A percentile compares a stretch with the other conserved stretches of the same genome.
Conservation (phyloP, 2,113 vertebrate genomes). For the Leptocoma aspasia region DNA sequence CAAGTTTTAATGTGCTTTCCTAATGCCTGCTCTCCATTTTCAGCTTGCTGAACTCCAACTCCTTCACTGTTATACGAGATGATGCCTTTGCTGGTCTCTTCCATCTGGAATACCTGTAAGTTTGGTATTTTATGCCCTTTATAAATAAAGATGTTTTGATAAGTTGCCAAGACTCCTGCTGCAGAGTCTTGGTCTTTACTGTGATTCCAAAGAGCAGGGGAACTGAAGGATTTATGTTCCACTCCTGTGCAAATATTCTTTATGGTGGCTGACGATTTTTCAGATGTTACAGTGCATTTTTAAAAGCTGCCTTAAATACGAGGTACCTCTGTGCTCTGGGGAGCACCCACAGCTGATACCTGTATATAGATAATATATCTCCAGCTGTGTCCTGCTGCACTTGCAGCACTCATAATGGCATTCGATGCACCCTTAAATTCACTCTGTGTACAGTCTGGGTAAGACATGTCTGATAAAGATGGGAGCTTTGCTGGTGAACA, state of each 20-base stretch:
- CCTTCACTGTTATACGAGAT: slow-evolving; percentile 89
- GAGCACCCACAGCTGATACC: neutral
- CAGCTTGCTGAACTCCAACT: slow-evolving; percentile 97
- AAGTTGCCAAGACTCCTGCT: neutral
- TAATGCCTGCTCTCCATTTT: slow-evolving; percentile 60
- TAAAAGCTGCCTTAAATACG: neutral
- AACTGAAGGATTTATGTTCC: neutral
- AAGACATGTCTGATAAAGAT: neutral
- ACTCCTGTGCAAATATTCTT: neutral
- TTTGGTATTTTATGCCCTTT: slow-evolving; percentile 37
- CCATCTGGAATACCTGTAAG: slow-evolving; percentile 98
- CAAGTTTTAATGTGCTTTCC: neutral
- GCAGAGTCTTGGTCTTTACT: neutral
- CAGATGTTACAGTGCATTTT: neutral
- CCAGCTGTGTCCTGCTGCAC: neutral
- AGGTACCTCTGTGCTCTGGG: neutral
- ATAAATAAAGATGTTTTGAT: neutral
- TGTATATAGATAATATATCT: fast-evolving
- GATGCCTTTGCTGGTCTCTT: slow-evolving; percentile 96
- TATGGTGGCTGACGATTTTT: neutral
- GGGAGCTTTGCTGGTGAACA: neutral
- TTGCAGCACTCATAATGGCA: neutral
- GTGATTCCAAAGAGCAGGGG: neutral
- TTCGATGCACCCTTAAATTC: neutral
- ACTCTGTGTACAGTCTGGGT: neutral